These are phyloP conservation scores for Dryococelus australis DNA, from an alignment of 2,888 invertebrate genomes.

Conservation along the genomic window DNA sequence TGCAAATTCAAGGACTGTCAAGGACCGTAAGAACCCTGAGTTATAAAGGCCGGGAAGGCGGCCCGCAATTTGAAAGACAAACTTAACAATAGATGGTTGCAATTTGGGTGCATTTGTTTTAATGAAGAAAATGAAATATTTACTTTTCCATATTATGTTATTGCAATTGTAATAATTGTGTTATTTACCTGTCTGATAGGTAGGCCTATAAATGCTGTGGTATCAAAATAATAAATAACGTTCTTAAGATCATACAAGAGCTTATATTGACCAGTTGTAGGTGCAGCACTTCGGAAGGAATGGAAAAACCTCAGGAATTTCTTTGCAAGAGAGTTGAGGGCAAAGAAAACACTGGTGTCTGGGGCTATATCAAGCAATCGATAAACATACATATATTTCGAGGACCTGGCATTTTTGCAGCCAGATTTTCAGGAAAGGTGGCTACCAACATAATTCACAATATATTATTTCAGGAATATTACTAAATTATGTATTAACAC, in stretches of 20 bases:
- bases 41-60: too few relatives aligned
- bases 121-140: too few relatives aligned
- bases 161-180: too few relatives aligned
- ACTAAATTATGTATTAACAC: not conserved
- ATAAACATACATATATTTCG: not conserved
- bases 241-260: not conserved
- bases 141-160: too few relatives aligned
- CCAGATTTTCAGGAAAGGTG: not conserved
- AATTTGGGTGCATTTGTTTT: too few relatives aligned
- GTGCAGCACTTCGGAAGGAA: not conserved
- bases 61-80: too few relatives aligned
- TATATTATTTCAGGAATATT: not conserved
- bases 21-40: too few relatives aligned
- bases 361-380: not conserved
- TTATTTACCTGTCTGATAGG: too few relatives aligned
- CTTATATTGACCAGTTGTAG: not conserved
- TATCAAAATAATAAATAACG: not conserved
- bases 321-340: not conserved
- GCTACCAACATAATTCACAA: not conserved
- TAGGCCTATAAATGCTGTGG: too few relatives aligned
- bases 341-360: not conserved
- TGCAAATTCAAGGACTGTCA: too few relatives aligned
- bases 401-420: not conserved
- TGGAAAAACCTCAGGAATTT: not conserved
- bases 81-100: too few relatives aligned